Conservation (phyloP, 2,888 invertebrate genomes). For the Antheraea yamamai region DNA sequence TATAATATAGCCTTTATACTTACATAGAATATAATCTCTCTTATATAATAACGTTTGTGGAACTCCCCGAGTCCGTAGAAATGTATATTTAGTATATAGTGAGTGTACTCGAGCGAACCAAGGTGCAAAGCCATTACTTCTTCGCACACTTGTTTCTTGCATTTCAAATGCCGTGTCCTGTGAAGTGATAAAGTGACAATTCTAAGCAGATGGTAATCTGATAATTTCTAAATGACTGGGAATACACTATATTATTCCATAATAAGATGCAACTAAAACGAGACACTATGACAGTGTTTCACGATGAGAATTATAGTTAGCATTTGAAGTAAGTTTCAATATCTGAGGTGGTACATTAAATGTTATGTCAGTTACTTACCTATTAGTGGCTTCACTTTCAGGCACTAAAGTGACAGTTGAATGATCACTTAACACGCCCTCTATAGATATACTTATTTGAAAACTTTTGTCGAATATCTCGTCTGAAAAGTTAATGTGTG, state of each 20-base stretch:
- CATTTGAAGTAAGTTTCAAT: no score
- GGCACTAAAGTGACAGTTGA: conserved; percentile 86
- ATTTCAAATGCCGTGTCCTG: conserved; percentile 91
- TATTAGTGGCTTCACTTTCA: conserved; percentile 86
- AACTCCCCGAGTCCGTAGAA: conserved; percentile 93
- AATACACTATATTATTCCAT: no score
- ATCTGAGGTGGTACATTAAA: no score
- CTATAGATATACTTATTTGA: conserved; percentile 91
- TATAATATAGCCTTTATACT: conserved; percentile 62
- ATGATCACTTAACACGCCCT: conserved; percentile 90
- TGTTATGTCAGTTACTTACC: conserved; percentile 66
- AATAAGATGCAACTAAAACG: no score
- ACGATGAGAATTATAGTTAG: no score
- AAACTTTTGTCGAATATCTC: conserved; percentile 95
- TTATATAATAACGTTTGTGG: conserved; percentile 91
- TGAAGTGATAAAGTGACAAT: conserved; percentile 30
- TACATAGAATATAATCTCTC: conserved; percentile 92
- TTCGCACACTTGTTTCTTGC: conserved; percentile 91
- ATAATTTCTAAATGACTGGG: no score
- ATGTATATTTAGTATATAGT: conserved; percentile 91
- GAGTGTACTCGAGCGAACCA: conserved; percentile 93
- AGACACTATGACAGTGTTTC: no score
- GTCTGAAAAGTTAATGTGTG: conserved; percentile 81
- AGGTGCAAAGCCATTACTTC: conserved; percentile 94
- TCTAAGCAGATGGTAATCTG: no score